Conservation (phyloP, 2,797 vertebrate genomes). For the Esox masquinongy region DNA sequence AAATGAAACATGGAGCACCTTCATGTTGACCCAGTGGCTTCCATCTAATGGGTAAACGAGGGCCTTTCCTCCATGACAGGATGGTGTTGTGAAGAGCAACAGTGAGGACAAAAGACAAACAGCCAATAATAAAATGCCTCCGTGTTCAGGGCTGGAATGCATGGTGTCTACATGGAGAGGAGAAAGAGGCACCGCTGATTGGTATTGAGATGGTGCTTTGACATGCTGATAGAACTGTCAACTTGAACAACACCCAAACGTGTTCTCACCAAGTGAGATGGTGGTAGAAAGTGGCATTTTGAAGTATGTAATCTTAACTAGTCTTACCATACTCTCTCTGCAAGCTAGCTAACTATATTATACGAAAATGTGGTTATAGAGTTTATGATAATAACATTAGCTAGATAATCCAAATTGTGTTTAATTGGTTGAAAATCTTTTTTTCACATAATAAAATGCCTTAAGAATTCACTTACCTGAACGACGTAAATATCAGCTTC, state of each 20-base stretch:
- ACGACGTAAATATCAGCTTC: too few relatives aligned
- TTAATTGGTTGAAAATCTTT: too few relatives aligned
- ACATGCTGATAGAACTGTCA: too few relatives aligned
- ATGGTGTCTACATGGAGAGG: not conserved
- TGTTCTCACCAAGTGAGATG: too few relatives aligned
- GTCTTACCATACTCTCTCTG: too few relatives aligned
- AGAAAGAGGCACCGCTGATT: not conserved
- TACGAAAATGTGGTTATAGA: too few relatives aligned
- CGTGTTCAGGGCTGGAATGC: not conserved
- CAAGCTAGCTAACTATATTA: too few relatives aligned
- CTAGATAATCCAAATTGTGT: not conserved
- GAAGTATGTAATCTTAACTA: too few relatives aligned
- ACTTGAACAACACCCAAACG: too few relatives aligned
- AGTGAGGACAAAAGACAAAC: not conserved
- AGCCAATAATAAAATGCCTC: not conserved
- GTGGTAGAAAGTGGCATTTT: too few relatives aligned
- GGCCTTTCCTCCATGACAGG: conserved; percentile 57
- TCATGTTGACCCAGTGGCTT: conserved; percentile 76
- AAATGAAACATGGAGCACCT: conserved; percentile 36
- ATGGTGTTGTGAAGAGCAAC: conserved; percentile 20
- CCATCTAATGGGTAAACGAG: conserved; percentile 64
- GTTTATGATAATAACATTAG: not conserved
- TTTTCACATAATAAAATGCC: too few relatives aligned
- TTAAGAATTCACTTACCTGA: too few relatives aligned
- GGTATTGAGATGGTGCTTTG: not conserved